These are phyloP conservation scores for Lycophotia porphyrea DNA, from an alignment of 2,888 invertebrate species.

Conservation along the genomic window DNA sequence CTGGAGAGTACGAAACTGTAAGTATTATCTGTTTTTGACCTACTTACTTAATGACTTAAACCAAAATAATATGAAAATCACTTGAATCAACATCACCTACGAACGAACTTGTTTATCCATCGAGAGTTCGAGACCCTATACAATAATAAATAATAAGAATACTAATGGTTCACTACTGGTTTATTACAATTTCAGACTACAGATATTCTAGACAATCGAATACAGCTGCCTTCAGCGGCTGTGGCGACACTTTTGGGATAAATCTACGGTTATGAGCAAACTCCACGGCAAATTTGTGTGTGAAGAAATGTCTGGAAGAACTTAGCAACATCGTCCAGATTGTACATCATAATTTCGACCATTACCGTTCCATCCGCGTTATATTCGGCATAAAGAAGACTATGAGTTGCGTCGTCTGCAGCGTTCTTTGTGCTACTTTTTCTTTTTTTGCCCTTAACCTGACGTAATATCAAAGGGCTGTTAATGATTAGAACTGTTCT, in stretches of 20 bases:
- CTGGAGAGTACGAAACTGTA: slow-evolving; percentile 59
- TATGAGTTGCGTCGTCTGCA: slow-evolving; percentile 37
- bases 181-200: slow-evolving; percentile 71
- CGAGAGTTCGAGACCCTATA: no score
- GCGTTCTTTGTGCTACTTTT: neutral
- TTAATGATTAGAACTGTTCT: slow-evolving; percentile 70
- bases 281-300: slow-evolving; percentile 72
- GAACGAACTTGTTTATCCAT: neutral
- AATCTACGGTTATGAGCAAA: slow-evolving; percentile 59
- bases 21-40: slow-evolving; percentile 33
- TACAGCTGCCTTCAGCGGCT: slow-evolving; percentile 60
- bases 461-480: slow-evolving; percentile 25
- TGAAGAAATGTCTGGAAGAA: slow-evolving; percentile 75
- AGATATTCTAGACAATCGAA: slow-evolving; percentile 42
- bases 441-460: neutral
- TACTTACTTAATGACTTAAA: neutral
- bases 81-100: no score
- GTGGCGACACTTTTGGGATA: slow-evolving; percentile 76
- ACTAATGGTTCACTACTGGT: slow-evolving; percentile 21
- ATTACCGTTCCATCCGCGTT: slow-evolving; percentile 66
- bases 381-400: slow-evolving; percentile 76
- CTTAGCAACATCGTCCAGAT: slow-evolving; percentile 73
- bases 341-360: slow-evolving; percentile 72
- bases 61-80: neutral
- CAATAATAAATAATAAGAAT: neutral